Percentiles rank a stretch among this genome's conserved stretches.
Conservation (phyloP, 2,888 invertebrate genomes). For the Byasa hedistus region DNA sequence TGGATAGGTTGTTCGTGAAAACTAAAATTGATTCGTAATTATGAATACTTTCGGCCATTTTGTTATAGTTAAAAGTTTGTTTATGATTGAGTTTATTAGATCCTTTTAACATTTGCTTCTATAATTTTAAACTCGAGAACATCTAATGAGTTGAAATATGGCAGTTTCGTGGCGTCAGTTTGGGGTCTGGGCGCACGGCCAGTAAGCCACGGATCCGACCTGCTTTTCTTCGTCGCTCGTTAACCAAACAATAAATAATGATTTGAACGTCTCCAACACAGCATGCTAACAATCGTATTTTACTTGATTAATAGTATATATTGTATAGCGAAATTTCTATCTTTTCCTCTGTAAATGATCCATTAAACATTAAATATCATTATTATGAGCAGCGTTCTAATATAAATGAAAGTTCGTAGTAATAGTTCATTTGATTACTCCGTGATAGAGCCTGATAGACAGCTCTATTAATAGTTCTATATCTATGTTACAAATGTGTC, state of each 20-base stretch:
- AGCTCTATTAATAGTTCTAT: constrained; percentile 37
- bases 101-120: constrained; percentile 20
- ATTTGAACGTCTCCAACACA: constrained; percentile 64
- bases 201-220: constrained; percentile 30
- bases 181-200: constrained; percentile 24
- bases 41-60: constrained; percentile 5
- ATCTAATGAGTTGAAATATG: constrained; percentile 23
- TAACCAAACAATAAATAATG: constrained; percentile 76
- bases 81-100: not conserved
- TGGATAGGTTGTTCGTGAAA: not conserved
- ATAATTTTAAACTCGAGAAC: constrained; percentile 25
- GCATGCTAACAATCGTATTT: constrained; percentile 60
- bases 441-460: constrained; percentile 33
- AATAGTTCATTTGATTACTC: constrained; percentile 26
- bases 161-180: constrained; percentile 15
- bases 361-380: not conserved
- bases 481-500: constrained; percentile 19
- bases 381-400: not conserved
- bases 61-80: constrained; percentile 16
- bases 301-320: constrained; percentile 42
- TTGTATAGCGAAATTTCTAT: constrained; percentile 47
- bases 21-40: constrained; percentile 9
- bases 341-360: constrained; percentile 37
- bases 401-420: constrained; percentile 8
- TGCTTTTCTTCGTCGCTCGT: constrained; percentile 65